phyloP scores from a whole-genome alignment of 2,797 vertebrate genomes.

The Microchirus variegatus region DNA sequence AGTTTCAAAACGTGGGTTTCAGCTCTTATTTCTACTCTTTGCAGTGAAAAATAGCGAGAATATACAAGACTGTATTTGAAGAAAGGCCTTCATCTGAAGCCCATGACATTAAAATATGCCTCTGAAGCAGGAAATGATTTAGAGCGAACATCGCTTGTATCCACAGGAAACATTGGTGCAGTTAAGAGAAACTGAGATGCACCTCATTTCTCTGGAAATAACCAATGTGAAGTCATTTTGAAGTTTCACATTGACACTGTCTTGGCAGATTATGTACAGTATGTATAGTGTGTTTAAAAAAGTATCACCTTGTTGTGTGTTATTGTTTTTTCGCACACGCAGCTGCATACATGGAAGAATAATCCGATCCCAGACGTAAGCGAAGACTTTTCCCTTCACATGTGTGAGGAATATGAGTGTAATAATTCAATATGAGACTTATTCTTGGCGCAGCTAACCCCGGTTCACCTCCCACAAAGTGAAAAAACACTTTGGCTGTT shows the following conservation, averaged over 20 bases:
- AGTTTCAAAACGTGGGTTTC: no score
- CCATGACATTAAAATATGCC: background rate
- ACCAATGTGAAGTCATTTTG: background rate
- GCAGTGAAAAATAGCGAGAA: background rate
- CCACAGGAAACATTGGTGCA: background rate
- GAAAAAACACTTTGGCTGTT: background rate
- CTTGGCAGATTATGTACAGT: background rate
- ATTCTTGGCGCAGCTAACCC: background rate
- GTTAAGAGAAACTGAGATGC: background rate
- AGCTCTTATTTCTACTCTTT: background rate
- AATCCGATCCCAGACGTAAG: background rate
- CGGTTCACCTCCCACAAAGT: background rate
- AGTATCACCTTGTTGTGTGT: background rate
- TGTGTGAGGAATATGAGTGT: background rate
- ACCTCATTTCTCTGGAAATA: background rate
- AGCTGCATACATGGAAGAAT: background rate
- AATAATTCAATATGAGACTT: background rate
- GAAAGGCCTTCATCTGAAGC: background rate
- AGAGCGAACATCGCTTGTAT: background rate
- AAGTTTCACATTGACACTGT: background rate
- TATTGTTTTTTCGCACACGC: background rate
- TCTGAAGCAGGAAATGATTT: background rate
- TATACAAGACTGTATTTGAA: background rate
- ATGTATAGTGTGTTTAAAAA: no score
- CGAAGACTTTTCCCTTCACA: background rate